Evolutionary conservation across 2,888 invertebrate species (phyloP).

Genomic region (Podotricha telesiphe): DNA sequence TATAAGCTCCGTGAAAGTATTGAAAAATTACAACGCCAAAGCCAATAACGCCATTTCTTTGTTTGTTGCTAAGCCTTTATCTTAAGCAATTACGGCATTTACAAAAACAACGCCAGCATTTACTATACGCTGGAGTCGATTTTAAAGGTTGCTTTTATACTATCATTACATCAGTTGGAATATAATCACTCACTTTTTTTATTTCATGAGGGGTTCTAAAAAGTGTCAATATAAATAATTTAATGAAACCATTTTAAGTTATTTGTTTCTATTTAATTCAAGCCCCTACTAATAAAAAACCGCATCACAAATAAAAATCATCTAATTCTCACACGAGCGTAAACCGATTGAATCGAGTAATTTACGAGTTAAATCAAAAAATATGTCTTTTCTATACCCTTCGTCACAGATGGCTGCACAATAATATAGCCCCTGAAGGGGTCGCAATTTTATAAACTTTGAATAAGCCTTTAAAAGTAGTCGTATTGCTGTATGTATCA

Average conservation of each 20-base stretch:
- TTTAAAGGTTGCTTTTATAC: not conserved
- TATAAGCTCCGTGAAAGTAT: too few relatives aligned
- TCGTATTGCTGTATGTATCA: conserved; percentile 34
- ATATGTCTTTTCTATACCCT: conserved; percentile 80
- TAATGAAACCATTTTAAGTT: not conserved
- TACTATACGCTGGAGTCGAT: not conserved
- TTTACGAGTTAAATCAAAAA: conserved; percentile 83
- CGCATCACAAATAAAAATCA: conserved; percentile 73
- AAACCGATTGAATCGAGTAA: conserved; percentile 81
- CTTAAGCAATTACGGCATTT: not conserved
- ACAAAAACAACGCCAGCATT: not conserved
- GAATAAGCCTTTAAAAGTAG: conserved; percentile 82
- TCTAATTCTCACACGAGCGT: conserved; percentile 80
- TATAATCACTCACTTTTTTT: not conserved
- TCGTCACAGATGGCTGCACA: conserved; percentile 82
- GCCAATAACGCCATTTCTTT: not conserved
- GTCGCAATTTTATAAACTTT: conserved; percentile 80
- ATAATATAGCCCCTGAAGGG: conserved; percentile 76
- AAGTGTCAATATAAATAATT: conserved; percentile 15
- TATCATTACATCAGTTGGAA: not conserved
- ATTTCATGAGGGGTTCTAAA: not conserved
- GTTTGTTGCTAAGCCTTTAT: not conserved
- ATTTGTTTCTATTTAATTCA: conserved; percentile 21
- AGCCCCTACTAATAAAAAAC: conserved; percentile 59
- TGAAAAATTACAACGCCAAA: too few relatives aligned